These are phyloP conservation scores for Pseudois nayaur DNA, from an alignment of 2,113 vertebrate genomes.

Conservation along the genomic window DNA sequence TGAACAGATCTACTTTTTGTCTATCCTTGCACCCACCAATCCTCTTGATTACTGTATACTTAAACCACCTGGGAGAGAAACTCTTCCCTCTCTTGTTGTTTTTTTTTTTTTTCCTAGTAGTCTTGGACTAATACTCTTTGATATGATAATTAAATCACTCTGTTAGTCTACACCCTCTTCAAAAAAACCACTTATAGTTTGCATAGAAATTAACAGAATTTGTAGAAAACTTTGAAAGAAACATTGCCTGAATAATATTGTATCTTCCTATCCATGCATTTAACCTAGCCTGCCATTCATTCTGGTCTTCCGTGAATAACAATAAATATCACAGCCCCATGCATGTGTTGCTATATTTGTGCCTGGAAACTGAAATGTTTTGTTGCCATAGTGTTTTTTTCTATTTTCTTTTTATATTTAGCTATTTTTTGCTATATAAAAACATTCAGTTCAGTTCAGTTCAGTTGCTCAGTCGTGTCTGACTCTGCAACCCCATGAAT, in stretches of 20 bases:
- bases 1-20: neutral
- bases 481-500: too few species aligned
- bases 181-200: neutral
- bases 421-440: neutral
- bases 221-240: neutral
- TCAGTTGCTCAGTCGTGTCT: too few species aligned
- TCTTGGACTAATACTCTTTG: neutral
- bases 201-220: neutral
- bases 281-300: too few species aligned
- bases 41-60: neutral
- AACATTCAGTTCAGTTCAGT: neutral
- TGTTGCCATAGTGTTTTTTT: neutral
- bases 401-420: neutral
- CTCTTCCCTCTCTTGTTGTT: neutral
- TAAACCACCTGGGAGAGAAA: neutral
- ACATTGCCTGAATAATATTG: neutral
- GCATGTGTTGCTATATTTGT: too few species aligned
- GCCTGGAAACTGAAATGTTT: too few species aligned
- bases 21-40: neutral
- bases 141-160: neutral
- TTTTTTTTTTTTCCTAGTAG: neutral
- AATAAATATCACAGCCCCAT: too few species aligned
- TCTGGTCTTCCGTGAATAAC: too few species aligned
- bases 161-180: neutral
- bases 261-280: neutral